A percentile compares a stretch with the other conserved stretches of the same genome.
Conservation (phyloP, 1,140 invertebrate genomes). For the Drosophila fuyamai region DNA sequence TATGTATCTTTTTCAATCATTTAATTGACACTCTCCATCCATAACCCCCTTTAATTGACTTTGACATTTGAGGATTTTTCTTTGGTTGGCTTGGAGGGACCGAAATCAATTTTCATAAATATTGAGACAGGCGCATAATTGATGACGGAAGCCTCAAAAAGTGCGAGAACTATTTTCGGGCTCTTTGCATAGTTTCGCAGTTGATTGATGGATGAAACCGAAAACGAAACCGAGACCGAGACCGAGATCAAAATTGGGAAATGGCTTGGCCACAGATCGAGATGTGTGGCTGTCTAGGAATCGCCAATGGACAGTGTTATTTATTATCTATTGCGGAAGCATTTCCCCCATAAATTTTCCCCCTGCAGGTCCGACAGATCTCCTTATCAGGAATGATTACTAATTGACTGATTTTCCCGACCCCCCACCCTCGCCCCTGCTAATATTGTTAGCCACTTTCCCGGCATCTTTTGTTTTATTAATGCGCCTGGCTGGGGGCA, state of each 20-base stretch:
- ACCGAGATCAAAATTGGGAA: conserved; percentile 23
- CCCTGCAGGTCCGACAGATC: conserved; percentile 5
- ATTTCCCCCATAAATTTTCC: conserved; percentile 69
- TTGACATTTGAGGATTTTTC: conserved; percentile 67
- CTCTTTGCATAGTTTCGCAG: conserved; percentile 58
- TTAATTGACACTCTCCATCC: conserved; percentile 2
- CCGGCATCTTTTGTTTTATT: conserved; percentile 73
- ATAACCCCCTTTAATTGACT: conserved; percentile 69
- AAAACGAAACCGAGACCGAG: conserved; percentile 30
- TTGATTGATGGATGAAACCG: conserved; percentile 70
- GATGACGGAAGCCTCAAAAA: conserved; percentile 50
- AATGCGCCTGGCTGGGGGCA: conserved; percentile 48
- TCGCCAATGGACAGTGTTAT: conserved; percentile 48
- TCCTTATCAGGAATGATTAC: conserved; percentile 68
- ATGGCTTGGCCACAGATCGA: conserved; percentile 32
- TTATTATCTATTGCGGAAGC: conserved; percentile 71
- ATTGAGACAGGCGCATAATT: conserved; percentile 80
- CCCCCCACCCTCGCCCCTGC: conserved; percentile 14
- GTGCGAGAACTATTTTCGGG: conserved; percentile 53
- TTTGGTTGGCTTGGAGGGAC: conserved; percentile 16
- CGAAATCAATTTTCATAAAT: conserved; percentile 82
- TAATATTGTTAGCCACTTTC: conserved; percentile 41
- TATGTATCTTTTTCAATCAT: neutral
- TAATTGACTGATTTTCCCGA: conserved; percentile 72
- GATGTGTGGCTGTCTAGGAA: conserved; percentile 4